Base-by-base conservation (phyloP, 2,797 vertebrate genomes). In the Toxotes lorentzi region DNA sequence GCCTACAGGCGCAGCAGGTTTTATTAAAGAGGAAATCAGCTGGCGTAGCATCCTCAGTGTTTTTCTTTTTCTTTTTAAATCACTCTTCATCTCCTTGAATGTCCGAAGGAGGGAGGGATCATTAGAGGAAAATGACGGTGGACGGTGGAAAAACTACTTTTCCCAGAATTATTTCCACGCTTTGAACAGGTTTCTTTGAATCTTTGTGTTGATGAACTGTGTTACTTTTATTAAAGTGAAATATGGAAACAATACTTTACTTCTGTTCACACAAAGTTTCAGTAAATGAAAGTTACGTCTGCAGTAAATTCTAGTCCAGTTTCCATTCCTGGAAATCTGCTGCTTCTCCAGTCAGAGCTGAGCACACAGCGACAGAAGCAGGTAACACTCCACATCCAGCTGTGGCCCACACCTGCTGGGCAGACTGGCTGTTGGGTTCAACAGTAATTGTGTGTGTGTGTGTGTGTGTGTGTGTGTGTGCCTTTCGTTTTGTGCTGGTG, bases 11-110 rank as follows among this genome's bases (percentile, higher is more conserved):
- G 1, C 66, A 23, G 61, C 40, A 48, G 62, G 9, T 43, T 82
- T 79, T 67, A 81, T 66, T 64, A 60, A 79, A 80, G 60, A 66
- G 70, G 79, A 61, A 81, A 77, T 79, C 62, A 63, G 68, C 73
- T 76, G 75, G 79, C 65, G 48, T 1, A 4, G 8, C 19, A 8
- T 67, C 59, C 65, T 50, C 35, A n/a, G 3, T 11, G 21, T 0
- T 17, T 40, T 19, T 61, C 14, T 32, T 5, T 24, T 27, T 12
- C 17, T 48, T 43, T n/a, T n/a, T 24, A 43, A 65, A 54, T 67
- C n/a, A 16, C 32, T 40, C 51, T 6, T 41, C 0, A 6, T 68
- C 14, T 66, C 45, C 11, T 24, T n/a, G 6, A 54, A n/a, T 30
- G 58, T 72, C 67, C 73, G 50, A 27, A 64, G 73, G 2, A 2